Conservation (phyloP, 2,888 invertebrate species). For the Alsophila aescularia region DNA sequence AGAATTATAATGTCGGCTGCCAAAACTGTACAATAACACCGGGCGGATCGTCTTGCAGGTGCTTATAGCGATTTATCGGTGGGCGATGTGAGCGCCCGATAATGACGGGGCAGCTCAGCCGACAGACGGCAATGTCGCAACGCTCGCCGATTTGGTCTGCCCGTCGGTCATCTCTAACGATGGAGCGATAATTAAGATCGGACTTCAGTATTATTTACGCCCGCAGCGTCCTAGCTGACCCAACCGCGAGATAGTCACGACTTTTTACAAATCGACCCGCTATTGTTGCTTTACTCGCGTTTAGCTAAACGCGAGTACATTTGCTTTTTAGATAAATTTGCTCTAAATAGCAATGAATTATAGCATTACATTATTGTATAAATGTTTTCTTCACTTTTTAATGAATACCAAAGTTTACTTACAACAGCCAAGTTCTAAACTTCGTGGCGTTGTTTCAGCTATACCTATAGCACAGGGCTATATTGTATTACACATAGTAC, state of each 20-base stretch:
- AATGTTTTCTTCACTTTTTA: no score
- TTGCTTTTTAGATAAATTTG: constrained; percentile 38
- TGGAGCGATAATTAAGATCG: constrained; percentile 83
- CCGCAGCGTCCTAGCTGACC: constrained; percentile 78
- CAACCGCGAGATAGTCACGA: constrained; percentile 75
- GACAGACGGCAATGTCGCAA: constrained; percentile 71
- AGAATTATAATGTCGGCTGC: constrained; percentile 78
- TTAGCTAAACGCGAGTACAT: constrained; percentile 59
- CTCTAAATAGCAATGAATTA: not conserved
- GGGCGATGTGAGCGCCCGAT: constrained; percentile 70
- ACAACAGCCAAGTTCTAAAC: no score
- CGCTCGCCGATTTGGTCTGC: constrained; percentile 73
- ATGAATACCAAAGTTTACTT: no score
- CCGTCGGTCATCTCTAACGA: constrained; percentile 82
- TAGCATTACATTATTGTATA: not conserved
- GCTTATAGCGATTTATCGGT: constrained; percentile 75
- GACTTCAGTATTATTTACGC: constrained; percentile 82
- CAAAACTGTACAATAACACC: constrained; percentile 72
- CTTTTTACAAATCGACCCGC: constrained; percentile 74
- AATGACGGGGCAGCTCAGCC: constrained; percentile 60
- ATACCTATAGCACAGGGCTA: no score
- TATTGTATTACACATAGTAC: no score
- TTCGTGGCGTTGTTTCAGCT: no score
- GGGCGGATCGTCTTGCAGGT: constrained; percentile 62
- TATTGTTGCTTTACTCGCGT: constrained; percentile 73